A percentile compares a stretch with the other conserved stretches of the same genome.
Evolutionary conservation across 1,140 invertebrate species (phyloP).

Genomic region (Papilio glaucus): DNA sequence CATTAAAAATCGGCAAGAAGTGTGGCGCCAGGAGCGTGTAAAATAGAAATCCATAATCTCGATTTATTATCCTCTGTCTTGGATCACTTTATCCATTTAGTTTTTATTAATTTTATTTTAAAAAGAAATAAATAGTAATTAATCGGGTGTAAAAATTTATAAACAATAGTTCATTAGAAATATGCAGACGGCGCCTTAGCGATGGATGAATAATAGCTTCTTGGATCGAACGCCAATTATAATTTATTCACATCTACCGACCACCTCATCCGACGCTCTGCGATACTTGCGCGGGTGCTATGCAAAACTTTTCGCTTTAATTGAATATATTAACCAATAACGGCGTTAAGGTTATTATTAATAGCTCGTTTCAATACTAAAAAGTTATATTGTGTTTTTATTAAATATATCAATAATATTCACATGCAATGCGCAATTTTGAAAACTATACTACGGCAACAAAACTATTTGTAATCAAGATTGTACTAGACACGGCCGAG

Average conservation of each 20-base stretch:
- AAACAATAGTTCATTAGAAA: slow-evolving; percentile 11
- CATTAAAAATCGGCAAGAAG: too few relatives aligned
- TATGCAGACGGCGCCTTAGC: neutral
- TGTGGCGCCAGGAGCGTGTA: too few relatives aligned
- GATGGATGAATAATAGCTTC: slow-evolving; percentile 18
- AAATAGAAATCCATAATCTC: too few relatives aligned
- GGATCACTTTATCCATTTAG: too few relatives aligned
- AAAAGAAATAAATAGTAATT: too few relatives aligned
- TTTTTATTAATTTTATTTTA: too few relatives aligned
- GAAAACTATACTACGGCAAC: too few relatives aligned
- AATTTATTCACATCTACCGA: slow-evolving; percentile 30
- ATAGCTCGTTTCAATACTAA: neutral
- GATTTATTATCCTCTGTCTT: too few relatives aligned
- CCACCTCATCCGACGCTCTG: slow-evolving; percentile 2
- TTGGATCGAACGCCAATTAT: slow-evolving; percentile 29
- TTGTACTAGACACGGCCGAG: too few relatives aligned
- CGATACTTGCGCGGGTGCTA: slow-evolving; percentile 20
- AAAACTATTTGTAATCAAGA: too few relatives aligned
- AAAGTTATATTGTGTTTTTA: neutral
- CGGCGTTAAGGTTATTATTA: slow-evolving; percentile 7
- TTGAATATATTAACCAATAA: slow-evolving; percentile 29
- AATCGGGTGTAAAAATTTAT: neutral
- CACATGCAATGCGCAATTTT: too few relatives aligned
- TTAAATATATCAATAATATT: neutral
- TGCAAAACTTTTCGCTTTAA: slow-evolving; percentile 32